Base-by-base conservation (phyloP, 2,888 invertebrate genomes). In the Diaprepes abbreviatus region DNA sequence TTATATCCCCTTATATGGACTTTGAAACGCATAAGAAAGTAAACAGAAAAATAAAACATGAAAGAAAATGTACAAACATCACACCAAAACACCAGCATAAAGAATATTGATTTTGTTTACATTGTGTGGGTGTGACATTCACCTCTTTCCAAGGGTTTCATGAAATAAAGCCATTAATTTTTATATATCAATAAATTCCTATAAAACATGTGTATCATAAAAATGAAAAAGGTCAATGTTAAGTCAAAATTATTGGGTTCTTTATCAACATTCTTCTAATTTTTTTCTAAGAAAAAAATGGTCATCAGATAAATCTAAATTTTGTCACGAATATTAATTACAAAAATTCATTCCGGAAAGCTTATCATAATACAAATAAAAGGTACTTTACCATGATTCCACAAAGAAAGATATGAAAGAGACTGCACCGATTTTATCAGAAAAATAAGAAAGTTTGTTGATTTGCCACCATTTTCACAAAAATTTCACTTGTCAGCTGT, bases 81-180 rank as follows among this genome's bases (percentile, higher is more conserved):
- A 38, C 19, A 28, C 28, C 57, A 21, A 31, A 40, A 38, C 24
- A 24, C 43, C 12, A 24, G 17, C n/a, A n/a, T 6, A n/a, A 14
- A 28, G 36, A 69, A 55, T 73, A 75, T 75, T 69, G 75, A 75
- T 75, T 75, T 74, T 73, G 65, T 64, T 63, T 66, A 70, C 63
- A 45, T 43, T 60, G 67, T 59, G 75, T 75, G 73, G 75, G 75
- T 73, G 75, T 74, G 73, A 73, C 73, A 66, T 70, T 62, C 38
- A 69, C 36, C 64, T 63, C 68, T 54, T 62, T 31, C 14, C 28
- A 48, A 7, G 9, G 16, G 14, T 50, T 50, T 45, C 33, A 43
- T 33, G 16, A 31, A 14, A 21, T 59, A 7, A 10, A 40, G 31
- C 16, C 31, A 31, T 31, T 31, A 43, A 14, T 14, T 40, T 40